These are phyloP conservation scores for Ispidina lecontei DNA, from an alignment of 2,797 vertebrate species.

Conservation along the genomic window DNA sequence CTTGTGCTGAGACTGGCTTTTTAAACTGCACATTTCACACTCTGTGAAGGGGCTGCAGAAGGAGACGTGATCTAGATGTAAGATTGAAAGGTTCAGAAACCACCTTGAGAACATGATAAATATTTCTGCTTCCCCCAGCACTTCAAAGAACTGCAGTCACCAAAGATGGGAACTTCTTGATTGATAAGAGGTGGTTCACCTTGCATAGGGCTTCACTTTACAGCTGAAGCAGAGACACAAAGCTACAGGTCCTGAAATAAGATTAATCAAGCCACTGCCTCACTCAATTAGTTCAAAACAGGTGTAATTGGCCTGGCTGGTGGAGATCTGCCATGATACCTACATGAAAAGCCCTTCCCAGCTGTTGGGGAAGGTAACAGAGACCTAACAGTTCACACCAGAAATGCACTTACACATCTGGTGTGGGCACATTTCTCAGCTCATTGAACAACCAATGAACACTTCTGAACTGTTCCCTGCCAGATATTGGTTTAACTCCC, in stretches of 20 bases:
- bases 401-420: not conserved
- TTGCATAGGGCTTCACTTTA: not conserved
- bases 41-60: not conserved
- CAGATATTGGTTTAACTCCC: not conserved
- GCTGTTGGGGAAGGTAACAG: not conserved
- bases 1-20: conserved; percentile 35
- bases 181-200: conserved; percentile 10
- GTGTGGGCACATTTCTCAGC: not conserved
- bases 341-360: not conserved
- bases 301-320: not conserved
- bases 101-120: conserved; percentile 45
- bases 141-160: conserved; percentile 7
- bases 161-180: not conserved
- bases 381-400: not conserved
- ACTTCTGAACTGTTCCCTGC: not conserved
- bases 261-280: not conserved
- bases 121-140: conserved; percentile 22
- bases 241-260: not conserved
- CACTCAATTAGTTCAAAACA: not conserved
- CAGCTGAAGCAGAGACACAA: not conserved
- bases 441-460: not conserved
- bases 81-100: conserved; percentile 44
- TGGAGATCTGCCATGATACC: not conserved
- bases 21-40: conserved; percentile 60
- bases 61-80: not conserved